Base-by-base conservation (phyloP, 2,888 invertebrate species). In the Acleris sparsana region DNA sequence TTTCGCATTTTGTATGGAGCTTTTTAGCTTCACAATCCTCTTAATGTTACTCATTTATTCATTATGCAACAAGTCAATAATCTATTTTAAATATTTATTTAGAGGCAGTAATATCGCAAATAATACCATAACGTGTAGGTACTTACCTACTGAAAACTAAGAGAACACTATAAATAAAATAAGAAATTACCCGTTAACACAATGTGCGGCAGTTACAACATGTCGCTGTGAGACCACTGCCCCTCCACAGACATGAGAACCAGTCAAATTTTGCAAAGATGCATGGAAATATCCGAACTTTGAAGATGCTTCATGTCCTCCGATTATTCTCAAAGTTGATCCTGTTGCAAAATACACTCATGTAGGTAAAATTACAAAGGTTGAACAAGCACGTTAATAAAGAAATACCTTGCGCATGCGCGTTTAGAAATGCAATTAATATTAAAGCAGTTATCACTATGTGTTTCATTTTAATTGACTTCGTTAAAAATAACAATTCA, bases 231-330 rank as follows among this genome's bases (percentile, higher is more conserved):
- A 90, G 52, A 92, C 75, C 9, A 91, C 80, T 39, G 86, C 87
- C 16, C 89, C 87, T 17, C 92, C 92, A 76, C 92, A 92, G 2
- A 92, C 88, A 72, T 92, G 92, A 68, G 85, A 67, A 0, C 87
- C 86, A 1, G 81, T 80, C 56, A 85, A 62, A 70, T 90, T 91
- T 75, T 92, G 92, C 33, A 92, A 76, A 1, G 92, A 92, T 0
- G 83, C 89, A 65, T 91, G 89, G 71, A 85, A 88, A 62, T 73
- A 77, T 3, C 87, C 89, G 67, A 77, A 86, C 44, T 79, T 70
- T 11, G 70, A 49, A 11, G 87, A 85, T 5, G 87, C 87, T 68
- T 79, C 78, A n/a, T 69, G 59, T 17, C 92, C 92, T 20, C 92
- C 92, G 17, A 91, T 73, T 55, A 92, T 75, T 63, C 84, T 80